Evolutionary conservation across 2,888 invertebrate species (phyloP).

Genomic region (Tiphia femorata): DNA sequence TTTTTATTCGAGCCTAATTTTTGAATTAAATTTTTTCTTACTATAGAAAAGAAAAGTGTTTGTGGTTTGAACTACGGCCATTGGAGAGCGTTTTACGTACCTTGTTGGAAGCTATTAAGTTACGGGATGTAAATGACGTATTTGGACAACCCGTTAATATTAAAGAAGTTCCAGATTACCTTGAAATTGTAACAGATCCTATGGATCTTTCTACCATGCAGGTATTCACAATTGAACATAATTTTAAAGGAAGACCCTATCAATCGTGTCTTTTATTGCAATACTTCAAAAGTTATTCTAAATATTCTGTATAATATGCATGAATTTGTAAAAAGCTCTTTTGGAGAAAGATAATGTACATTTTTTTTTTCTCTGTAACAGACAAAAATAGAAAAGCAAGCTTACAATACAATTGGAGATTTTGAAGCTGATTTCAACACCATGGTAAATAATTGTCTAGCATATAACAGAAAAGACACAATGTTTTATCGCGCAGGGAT

Average conservation of each 20-base stretch:
- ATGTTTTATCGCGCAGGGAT: conserved; percentile 92
- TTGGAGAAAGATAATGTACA: too few relatives aligned
- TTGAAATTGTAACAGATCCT: conserved; percentile 84
- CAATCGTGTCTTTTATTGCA: conserved; percentile 1
- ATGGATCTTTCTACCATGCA: conserved; percentile 94
- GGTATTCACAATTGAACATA: conserved; percentile 38
- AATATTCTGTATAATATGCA: background rate
- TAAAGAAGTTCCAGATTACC: conserved; percentile 91
- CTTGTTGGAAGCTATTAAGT: conserved; percentile 81
- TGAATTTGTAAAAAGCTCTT: background rate
- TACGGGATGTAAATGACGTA: conserved; percentile 87
- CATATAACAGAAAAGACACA: conserved; percentile 95
- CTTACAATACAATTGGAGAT: conserved; percentile 80
- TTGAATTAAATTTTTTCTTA: conserved; percentile 2
- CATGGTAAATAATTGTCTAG: conserved; percentile 96
- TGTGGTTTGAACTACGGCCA: conserved; percentile 86
- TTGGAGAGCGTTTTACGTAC: conserved; percentile 83
- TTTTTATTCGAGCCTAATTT: background rate
- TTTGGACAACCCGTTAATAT: conserved; percentile 94
- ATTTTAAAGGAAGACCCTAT: background rate
- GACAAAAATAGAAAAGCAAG: conserved; percentile 77
- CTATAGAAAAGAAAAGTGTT: conserved; percentile 78
- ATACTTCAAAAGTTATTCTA: background rate
- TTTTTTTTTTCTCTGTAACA: conserved; percentile 21
- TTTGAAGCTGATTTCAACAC: conserved; percentile 92